Evolutionary conservation across 2,888 invertebrate species (phyloP).

Genomic region (Sepioteuthis lessoniana): DNA sequence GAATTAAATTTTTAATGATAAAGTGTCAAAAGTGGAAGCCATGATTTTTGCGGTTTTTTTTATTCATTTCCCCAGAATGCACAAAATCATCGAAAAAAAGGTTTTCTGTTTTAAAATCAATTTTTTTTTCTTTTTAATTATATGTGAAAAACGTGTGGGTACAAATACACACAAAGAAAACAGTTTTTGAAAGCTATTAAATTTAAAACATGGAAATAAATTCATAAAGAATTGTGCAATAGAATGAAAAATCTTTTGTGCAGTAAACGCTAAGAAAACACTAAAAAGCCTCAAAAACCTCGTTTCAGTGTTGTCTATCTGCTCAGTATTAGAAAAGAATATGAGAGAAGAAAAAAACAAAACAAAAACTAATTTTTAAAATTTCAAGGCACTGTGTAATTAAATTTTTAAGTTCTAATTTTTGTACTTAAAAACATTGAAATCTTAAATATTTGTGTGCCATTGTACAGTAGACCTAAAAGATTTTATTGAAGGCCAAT

Average conservation of each 20-base stretch:
- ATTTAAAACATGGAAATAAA: not conserved
- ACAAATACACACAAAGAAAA: not conserved
- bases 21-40: not conserved
- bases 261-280: not conserved
- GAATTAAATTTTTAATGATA: not conserved
- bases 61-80: not conserved
- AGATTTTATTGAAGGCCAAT: not conserved
- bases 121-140: not conserved
- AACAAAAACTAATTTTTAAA: not conserved
- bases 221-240: not conserved
- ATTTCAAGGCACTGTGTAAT: conserved; percentile 17
- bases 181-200: not conserved
- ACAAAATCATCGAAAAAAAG: not conserved
- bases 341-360: not conserved
- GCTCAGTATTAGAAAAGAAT: not conserved
- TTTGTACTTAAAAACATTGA: not conserved
- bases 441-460: not conserved
- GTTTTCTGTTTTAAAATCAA: not conserved
- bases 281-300: not conserved
- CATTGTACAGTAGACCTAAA: not conserved
- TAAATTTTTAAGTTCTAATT: not conserved
- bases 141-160: not conserved
- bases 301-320: not conserved
- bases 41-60: not conserved
- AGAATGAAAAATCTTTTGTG: not conserved